Evolutionary conservation across 1,140 invertebrate genomes (phyloP), one percentile per base, ranked within the genome.

Genomic region (Cherax quadricarinatus): DNA sequence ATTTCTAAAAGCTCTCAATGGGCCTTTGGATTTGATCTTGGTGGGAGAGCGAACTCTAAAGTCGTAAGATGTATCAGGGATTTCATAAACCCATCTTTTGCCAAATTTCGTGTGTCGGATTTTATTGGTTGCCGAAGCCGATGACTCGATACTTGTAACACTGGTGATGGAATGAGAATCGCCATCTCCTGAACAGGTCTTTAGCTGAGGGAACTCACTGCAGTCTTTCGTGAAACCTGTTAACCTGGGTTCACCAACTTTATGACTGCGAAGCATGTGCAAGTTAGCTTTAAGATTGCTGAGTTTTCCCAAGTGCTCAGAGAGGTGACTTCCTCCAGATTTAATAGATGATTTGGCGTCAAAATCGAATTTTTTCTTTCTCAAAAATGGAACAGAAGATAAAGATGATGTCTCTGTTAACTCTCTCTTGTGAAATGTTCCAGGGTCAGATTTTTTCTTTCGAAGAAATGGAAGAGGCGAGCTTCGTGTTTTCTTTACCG

Each of bases 121-220:
- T 91, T 88, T 88, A 53, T 87, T 85, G 62, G 81, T 79, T 10
- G 78, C 48, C 6, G 78, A 86, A 66, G 93, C 87, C 5, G 86
- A 93, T 7, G 93, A 93, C 53, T 93, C 93, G 49, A 91, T 91
- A 73, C 93, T 93, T 0, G 93, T 93, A 78, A 84, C 88, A 60
- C 93, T 93, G 62, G 86, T 85, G 16, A 93, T 21, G 3, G 93
- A 93, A 1, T 88, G 62, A 51, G 80, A 48, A 48, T 93, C 93
- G 4, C 86, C 93, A 10, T 91, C 93, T 21, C 60, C 83, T 3
- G 79, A 14, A 7, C 48, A 41, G 6, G 49, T 9, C 66, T 48
- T 83, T 16, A 75, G 10, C 6, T 85, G 51, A 7, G 66, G 83
- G 57, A 91, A 91, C 41, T 93, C 93, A 73, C 86, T 79, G 70